Evolutionary conservation across 2,888 invertebrate genomes (phyloP).

Genomic region (Megaustenia siamemsis): DNA sequence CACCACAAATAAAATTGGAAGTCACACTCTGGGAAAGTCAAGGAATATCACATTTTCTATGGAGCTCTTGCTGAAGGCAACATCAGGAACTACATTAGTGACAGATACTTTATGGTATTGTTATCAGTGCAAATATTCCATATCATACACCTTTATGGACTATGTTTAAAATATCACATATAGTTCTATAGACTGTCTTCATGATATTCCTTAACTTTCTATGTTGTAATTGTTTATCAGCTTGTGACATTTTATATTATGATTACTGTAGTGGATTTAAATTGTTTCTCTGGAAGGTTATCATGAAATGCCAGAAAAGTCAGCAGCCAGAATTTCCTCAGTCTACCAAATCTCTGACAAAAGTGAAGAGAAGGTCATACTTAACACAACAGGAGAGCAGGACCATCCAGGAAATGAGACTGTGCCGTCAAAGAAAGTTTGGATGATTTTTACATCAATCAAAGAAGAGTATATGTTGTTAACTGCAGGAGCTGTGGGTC

Average conservation of each 20-base stretch:
- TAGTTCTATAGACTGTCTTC: neutral
- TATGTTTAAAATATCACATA: no score
- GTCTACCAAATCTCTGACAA: constrained; percentile 70
- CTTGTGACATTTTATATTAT: no score
- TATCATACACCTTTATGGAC: no score
- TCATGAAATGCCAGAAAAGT: constrained; percentile 77
- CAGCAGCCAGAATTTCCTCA: constrained; percentile 67
- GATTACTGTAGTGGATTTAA: neutral
- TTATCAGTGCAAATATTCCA: no score
- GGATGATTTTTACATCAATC: constrained; percentile 27
- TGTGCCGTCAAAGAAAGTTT: neutral
- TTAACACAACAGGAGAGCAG: neutral
- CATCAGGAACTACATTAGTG: no score
- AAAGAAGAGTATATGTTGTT: constrained; percentile 69
- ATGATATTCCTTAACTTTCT: neutral
- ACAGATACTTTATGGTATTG: no score
- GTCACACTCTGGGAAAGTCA: no score
- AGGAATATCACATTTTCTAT: no score
- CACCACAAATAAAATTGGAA: no score
- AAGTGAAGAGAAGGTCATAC: constrained; percentile 32
- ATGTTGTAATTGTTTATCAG: no score
- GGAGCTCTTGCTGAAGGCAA: no score
- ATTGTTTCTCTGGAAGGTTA: constrained; percentile 67
- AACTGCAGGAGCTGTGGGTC: constrained; percentile 63
- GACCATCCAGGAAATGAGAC: constrained; percentile 15